Evolutionary conservation across 2,888 invertebrate species (phyloP).

Genomic region (Archaeoteleia sp.): DNA sequence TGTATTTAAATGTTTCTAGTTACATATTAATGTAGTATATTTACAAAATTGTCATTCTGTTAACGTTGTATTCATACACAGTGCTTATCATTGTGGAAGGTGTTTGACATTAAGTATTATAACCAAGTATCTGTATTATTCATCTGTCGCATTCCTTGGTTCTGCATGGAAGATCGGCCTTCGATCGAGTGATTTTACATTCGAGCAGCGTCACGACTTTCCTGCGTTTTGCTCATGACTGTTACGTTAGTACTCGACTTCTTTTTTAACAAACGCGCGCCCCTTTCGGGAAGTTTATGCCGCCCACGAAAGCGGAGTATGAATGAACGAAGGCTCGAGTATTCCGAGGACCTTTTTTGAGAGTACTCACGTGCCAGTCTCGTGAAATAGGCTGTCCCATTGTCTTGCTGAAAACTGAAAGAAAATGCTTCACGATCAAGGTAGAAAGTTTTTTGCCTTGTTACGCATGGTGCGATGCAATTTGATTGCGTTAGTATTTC

Average conservation of each 20-base stretch:
- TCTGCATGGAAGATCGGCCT: conserved; percentile 22
- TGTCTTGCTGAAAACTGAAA: conserved; percentile 54
- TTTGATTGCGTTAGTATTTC: conserved; percentile 12
- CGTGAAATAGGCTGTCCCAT: conserved; percentile 63
- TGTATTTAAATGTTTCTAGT: no score
- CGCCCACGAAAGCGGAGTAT: conserved; percentile 34
- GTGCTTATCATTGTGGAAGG: no score
- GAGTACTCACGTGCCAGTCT: conserved; percentile 65
- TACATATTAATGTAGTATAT: no score
- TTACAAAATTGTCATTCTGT: no score
- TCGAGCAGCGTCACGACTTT: conserved; percentile 28
- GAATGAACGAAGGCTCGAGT: conserved; percentile 43
- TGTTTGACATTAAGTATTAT: conserved; percentile 11
- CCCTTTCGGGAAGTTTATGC: conserved; percentile 29
- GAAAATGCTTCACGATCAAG: conserved; percentile 14
- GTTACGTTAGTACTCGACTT: conserved; percentile 25
- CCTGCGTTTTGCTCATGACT: conserved; percentile 21
- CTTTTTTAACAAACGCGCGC: conserved; percentile 20
- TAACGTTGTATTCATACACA: no score
- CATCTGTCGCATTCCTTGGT: conserved; percentile 19
- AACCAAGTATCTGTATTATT: conserved; percentile 6
- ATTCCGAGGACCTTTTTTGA: conserved; percentile 60
- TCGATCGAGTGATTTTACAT: conserved; percentile 28
- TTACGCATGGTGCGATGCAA: background rate
- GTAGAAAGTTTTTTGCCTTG: conserved; percentile 9